Evolutionary conservation across 2,888 invertebrate genomes (phyloP), one percentile per base, ranked within the genome.

Genomic region (Amblyjoppa fuscipennis): DNA sequence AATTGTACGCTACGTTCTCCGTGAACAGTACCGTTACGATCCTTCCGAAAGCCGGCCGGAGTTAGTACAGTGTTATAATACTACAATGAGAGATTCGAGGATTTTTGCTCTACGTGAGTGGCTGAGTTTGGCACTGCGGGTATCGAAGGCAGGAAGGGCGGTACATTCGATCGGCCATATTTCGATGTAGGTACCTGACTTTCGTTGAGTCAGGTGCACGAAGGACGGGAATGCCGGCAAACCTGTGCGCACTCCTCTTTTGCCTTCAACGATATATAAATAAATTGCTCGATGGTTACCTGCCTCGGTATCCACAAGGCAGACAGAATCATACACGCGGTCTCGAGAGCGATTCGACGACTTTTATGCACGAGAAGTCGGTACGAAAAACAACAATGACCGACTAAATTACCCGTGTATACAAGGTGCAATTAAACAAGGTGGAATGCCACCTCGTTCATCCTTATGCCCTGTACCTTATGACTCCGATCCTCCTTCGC

Each of bases 131-230:
- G 45, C 56, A 59, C 78, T 28, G n/a, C 59, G 75, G 75, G 69
- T 75, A 78, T 74, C 28, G 78, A 53, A 83, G 73, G 53, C 45
- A 34, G 64, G 34, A 6, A 31, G 31, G 64, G 49, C 73, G 68
- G 73, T 84, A 79, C 68, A 6, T 69, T 66, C 49, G 70, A 79
- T 82, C 56, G 75, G 75, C 79, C 79, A 70, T 85, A 75, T 75
- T 75, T 66, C 49, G 49, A 53, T 4, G 31, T 61, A 49, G 31
- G 76, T 84, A 84, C 84, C 84, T 84, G 84, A 84, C 77, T 81
- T 81, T 84, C 80, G 68, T 70, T 68, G 81, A 83, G 85, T 87
- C 87, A 87, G 87, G 87, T 87, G 87, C 81, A 85, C 77, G 68
- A 69, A 78, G 78, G 34, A 69, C 45, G 45, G 70, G 41, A 73